phyloP scores from a whole-genome alignment of 1,140 invertebrate genomes.

The Himalopsyche phryganea region DNA sequence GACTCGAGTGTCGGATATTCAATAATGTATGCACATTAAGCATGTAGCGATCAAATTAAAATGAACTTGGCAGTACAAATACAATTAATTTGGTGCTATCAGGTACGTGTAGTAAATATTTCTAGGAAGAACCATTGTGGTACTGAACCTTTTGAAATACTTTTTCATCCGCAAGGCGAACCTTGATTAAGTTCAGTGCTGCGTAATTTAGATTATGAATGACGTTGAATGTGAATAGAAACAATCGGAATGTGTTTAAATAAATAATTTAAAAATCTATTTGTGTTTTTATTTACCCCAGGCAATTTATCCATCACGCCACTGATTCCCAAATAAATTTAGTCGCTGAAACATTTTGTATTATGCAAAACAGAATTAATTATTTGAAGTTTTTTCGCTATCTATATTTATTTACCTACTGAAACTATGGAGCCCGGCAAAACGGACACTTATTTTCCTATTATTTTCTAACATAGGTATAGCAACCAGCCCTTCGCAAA shows the following conservation, averaged over 20 bases:
- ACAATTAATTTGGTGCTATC: not conserved
- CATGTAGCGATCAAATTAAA: not conserved
- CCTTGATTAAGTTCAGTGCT: too few species aligned
- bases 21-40: not conserved
- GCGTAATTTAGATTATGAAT: conserved; percentile 6
- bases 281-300: too few species aligned
- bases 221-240: conserved; percentile 23
- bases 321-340: conserved; percentile 25
- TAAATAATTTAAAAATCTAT: conserved; percentile 36
- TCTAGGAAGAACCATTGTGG: not conserved
- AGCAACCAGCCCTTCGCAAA: too few species aligned
- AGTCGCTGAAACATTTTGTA: conserved; percentile 8
- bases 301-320: too few species aligned
- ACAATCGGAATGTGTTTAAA: conserved; percentile 37
- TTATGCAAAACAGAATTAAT: too few species aligned
- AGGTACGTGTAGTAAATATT: not conserved
- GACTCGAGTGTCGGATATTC: not conserved
- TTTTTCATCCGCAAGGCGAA: too few species aligned
- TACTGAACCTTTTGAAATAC: not conserved
- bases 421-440: too few species aligned
- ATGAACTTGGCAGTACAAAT: too few species aligned
- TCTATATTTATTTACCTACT: too few species aligned
- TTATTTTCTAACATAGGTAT: too few species aligned
- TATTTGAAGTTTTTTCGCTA: too few species aligned
- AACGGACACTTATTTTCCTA: too few species aligned